These are phyloP conservation scores for Parus major DNA, from an alignment of 2,113 vertebrate genomes.

Conservation along the genomic window DNA sequence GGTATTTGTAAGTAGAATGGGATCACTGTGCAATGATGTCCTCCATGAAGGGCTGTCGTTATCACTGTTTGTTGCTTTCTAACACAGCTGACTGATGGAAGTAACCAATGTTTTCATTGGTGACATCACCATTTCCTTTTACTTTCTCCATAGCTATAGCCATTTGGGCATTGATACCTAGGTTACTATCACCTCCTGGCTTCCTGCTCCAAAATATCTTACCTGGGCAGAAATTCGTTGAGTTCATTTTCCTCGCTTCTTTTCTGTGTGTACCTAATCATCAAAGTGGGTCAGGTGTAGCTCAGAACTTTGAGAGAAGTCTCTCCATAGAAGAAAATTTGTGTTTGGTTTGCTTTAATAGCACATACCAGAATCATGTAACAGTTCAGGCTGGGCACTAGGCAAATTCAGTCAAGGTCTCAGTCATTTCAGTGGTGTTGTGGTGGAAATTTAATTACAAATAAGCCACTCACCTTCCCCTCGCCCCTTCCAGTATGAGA, in stretches of 20 bases:
- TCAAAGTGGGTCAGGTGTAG: not conserved
- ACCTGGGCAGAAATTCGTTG: not conserved
- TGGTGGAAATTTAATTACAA: not conserved
- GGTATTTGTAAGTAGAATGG: fast-evolving
- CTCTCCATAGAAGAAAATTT: not conserved
- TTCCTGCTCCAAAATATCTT: not conserved
- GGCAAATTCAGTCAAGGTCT: not conserved
- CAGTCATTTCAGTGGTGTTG: not conserved
- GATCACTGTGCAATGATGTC: not conserved
- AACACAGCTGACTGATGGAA: not conserved
- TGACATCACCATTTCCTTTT: not conserved
- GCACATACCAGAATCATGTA: not conserved
- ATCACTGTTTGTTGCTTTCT: not conserved
- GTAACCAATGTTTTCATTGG: not conserved
- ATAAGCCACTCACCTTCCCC: fast-evolving
- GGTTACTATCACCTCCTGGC: not conserved
- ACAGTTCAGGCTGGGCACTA: not conserved
- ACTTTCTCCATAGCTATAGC: not conserved
- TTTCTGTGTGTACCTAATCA: not conserved
- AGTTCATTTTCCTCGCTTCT: not conserved
- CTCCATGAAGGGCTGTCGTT: not conserved
- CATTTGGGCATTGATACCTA: not conserved
- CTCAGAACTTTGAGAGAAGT: not conserved
- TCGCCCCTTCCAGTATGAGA: fast-evolving
- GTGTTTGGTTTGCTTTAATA: not conserved